phyloP scores from a whole-genome alignment of 2,888 invertebrate genomes.

The Xanthia togata region DNA sequence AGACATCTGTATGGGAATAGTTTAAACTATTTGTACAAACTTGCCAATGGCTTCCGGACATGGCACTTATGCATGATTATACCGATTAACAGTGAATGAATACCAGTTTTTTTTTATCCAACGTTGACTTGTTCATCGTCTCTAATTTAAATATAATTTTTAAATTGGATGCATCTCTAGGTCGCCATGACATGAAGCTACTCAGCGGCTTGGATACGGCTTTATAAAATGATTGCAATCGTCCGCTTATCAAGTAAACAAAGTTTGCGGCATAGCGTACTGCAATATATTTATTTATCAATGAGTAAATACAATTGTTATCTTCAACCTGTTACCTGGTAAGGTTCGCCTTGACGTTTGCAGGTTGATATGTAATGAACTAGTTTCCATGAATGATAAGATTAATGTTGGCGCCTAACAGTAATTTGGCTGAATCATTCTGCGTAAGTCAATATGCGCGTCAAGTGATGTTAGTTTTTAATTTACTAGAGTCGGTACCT shows the following conservation, averaged over 20 bases:
- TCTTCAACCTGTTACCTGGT: slow-evolving; percentile 75
- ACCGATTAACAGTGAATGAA: slow-evolving; percentile 54
- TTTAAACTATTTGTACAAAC: slow-evolving; percentile 34
- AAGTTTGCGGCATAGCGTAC: slow-evolving; percentile 67
- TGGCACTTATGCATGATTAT: slow-evolving; percentile 36
- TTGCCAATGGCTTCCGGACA: slow-evolving; percentile 49
- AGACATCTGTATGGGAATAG: slow-evolving; percentile 19
- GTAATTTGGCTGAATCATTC: slow-evolving; percentile 65
- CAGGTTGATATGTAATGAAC: slow-evolving; percentile 75
- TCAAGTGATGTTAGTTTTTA: slow-evolving; percentile 17
- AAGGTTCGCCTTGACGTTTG: slow-evolving; percentile 73
- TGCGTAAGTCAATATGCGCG: slow-evolving; percentile 39
- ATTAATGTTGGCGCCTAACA: slow-evolving; percentile 80
- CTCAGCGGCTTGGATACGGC: slow-evolving; percentile 19
- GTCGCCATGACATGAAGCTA: slow-evolving; percentile 28
- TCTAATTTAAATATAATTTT: slow-evolving; percentile 55
- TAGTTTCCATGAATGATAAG: slow-evolving; percentile 82
- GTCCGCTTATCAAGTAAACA: slow-evolving; percentile 73
- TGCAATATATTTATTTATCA: slow-evolving; percentile 73
- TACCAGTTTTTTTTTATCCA: slow-evolving; percentile 56
- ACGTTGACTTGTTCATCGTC: slow-evolving; percentile 53
- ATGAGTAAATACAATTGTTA: slow-evolving; percentile 74
- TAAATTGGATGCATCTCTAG: slow-evolving; percentile 54
- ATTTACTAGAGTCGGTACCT: slow-evolving; percentile 12
- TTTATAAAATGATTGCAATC: slow-evolving; percentile 43